Evolutionary conservation across 2,797 vertebrate genomes (phyloP).

Genomic region (Xiphorhynchus erythropygius): DNA sequence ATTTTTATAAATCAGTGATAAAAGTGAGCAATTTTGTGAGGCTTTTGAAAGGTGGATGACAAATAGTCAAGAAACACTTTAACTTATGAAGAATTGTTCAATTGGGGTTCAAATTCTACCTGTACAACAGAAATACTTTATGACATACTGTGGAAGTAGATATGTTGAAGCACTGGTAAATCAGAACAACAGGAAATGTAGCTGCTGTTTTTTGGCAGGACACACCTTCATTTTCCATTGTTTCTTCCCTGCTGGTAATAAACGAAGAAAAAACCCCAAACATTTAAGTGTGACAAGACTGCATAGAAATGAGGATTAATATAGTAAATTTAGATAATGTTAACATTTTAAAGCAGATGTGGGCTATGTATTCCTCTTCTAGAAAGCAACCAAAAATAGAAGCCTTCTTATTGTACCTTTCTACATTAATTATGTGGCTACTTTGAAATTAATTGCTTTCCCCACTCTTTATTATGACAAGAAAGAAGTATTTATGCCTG

Average conservation of each 20-base stretch:
- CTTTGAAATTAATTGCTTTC: slow-evolving; percentile 3
- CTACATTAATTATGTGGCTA: slow-evolving; percentile 48
- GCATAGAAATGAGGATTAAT: slow-evolving; percentile 52
- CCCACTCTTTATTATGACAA: neutral
- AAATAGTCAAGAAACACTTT: neutral
- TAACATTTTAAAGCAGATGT: slow-evolving; percentile 55
- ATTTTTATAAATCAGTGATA: neutral
- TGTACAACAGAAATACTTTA: slow-evolving; percentile 33
- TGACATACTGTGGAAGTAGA: slow-evolving; percentile 17
- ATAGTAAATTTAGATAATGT: slow-evolving; percentile 68
- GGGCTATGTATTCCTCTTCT: slow-evolving; percentile 48
- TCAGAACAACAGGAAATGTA: neutral
- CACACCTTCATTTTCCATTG: slow-evolving; percentile 23
- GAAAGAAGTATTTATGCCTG: slow-evolving; percentile 1
- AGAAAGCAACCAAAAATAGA: slow-evolving; percentile 57
- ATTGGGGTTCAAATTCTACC: slow-evolving; percentile 60
- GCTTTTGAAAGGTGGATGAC: neutral
- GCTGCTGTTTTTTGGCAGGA: slow-evolving; percentile 59
- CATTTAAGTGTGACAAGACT: slow-evolving; percentile 45
- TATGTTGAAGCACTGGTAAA: slow-evolving; percentile 45
- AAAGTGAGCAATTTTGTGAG: neutral
- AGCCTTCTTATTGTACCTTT: slow-evolving; percentile 29
- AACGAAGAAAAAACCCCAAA: neutral
- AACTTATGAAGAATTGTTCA: slow-evolving; percentile 8
- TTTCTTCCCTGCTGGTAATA: slow-evolving; percentile 50